These are phyloP conservation scores for Tenebrio molitor DNA, from an alignment of 1,140 invertebrate genomes.

Conservation along the genomic window DNA sequence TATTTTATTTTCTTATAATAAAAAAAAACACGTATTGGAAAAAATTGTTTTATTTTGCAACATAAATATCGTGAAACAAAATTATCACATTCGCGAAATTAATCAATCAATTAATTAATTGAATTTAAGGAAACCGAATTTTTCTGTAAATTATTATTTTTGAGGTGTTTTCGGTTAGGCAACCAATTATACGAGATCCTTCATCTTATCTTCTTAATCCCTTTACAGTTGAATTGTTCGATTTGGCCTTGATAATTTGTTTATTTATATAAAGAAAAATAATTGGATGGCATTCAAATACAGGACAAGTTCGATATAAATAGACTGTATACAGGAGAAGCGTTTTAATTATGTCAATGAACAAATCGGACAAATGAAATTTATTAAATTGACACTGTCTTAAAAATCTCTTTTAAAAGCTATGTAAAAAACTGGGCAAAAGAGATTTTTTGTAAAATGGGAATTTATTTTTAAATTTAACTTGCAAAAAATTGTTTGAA, in stretches of 20 bases:
- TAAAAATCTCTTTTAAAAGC: constrained; percentile 40
- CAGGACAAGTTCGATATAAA: constrained; percentile 46
- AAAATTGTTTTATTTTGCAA: no score
- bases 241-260: constrained; percentile 41
- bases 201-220: constrained; percentile 16
- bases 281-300: constrained; percentile 45
- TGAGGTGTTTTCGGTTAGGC: constrained; percentile 8
- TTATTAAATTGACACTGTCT: no score
- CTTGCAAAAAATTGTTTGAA: no score
- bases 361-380: background rate
- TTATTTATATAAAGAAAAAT: constrained; percentile 44
- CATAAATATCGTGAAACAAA: constrained; percentile 14
- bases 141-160: no score
- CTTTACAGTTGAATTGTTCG: constrained; percentile 4
- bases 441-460: constrained; percentile 44
- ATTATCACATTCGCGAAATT: constrained; percentile 31
- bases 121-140: no score
- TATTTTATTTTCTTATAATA: background rate
- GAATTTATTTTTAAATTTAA: no score
- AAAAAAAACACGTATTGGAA: background rate
- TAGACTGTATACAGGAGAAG: constrained; percentile 40
- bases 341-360: constrained; percentile 25
- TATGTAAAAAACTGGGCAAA: constrained; percentile 24
- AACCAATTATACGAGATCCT: constrained; percentile 27
- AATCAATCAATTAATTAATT: no score